Evolutionary conservation across 2,113 vertebrate genomes (phyloP), one percentile per base, ranked within the genome.

Genomic region (Choloepus hoffmanni): DNA sequence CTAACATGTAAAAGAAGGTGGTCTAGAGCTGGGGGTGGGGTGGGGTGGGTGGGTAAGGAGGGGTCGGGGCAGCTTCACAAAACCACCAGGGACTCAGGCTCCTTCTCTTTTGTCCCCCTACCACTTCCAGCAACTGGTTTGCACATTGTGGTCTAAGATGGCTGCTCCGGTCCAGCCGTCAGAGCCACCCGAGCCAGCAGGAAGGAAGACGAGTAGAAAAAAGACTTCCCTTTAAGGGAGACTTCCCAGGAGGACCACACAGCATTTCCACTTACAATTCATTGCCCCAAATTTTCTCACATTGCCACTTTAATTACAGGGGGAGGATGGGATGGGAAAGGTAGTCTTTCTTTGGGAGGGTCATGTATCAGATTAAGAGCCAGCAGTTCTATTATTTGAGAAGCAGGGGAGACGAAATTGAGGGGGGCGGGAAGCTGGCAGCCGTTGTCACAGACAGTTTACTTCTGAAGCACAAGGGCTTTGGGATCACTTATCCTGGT

Each of bases 401-500:
- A 83, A 40, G 28, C 7, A 15, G 48, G 7, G n/a, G 76, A 3
- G 24, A 30, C 7, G 78, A 23, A 58, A 33, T 2, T 53, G 7
- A 33, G 62, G 72, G n/a, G 13, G 50, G 13, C 50, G 60, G 12
- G n/a, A 83, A 73, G 50, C 9, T 16, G 76, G n/a, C 40, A 70
- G 7, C 15, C 28, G 67, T 28, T 82, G 15, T 13, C 53, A 85
- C 1, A 60, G 45, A 77, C 36, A 76, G 28, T 8, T 1, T 43
- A n/a, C 50, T 67, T 95, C 53, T 77, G 21, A 95, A 95, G 70
- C 83, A 13, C 40, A 83, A 36, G 58, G 28, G 4, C 48, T 78
- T 53, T 85, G n/a, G 21, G 85, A 43, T 84, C 36, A 50, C 36
- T 19, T 33, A 14, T 90, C 11, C 33, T 74, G 19, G 28, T 28